phyloP scores from a whole-genome alignment of 2,113 vertebrate genomes.

The Cryptomyrus ogoouensis region DNA sequence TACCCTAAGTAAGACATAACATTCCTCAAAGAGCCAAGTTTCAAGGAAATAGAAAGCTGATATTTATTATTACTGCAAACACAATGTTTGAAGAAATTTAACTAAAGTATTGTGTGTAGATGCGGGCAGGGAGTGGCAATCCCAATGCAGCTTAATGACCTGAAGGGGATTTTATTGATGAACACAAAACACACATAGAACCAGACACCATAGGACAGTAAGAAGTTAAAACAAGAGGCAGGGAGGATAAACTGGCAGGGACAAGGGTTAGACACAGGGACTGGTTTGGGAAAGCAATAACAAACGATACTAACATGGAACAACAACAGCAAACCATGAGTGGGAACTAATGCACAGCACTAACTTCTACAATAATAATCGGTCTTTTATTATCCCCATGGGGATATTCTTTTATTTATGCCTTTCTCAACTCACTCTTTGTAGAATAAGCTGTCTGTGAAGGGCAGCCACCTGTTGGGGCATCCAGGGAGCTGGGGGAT shows the following conservation, averaged over 20 bases:
- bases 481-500: too few relatives aligned
- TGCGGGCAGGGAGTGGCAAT: not conserved
- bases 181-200: not conserved
- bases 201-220: not conserved
- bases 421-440: too few relatives aligned
- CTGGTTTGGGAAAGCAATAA: not conserved
- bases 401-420: too few relatives aligned
- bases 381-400: too few relatives aligned
- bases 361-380: not conserved
- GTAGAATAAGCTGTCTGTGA: too few relatives aligned
- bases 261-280: too few relatives aligned
- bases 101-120: not conserved
- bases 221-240: not conserved
- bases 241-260: not conserved
- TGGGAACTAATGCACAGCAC: not conserved
- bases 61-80: not conserved
- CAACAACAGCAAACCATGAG: not conserved
- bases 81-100: not conserved
- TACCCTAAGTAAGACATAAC: not conserved
- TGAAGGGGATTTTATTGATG: not conserved
- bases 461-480: too few relatives aligned
- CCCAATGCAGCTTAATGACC: not conserved
- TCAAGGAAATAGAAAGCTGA: not conserved
- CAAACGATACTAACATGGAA: not conserved
- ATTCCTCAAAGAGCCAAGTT: not conserved